These are phyloP conservation scores for Cyphomyrmex costatus DNA, from an alignment of 1,140 invertebrate species.

Conservation along the genomic window DNA sequence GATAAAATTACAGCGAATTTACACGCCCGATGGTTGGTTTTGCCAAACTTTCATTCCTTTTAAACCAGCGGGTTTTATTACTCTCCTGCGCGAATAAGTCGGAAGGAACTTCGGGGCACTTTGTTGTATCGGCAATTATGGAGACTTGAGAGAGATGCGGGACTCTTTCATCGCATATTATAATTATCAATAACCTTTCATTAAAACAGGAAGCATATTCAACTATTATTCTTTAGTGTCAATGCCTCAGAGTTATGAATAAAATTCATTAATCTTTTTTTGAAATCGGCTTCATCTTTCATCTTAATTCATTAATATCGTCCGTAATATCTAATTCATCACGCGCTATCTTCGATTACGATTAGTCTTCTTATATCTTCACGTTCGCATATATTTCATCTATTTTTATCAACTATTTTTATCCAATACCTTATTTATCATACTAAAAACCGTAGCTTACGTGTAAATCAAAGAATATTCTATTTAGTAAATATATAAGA, in stretches of 20 bases:
- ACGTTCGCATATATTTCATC: neutral
- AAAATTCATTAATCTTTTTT: conserved; percentile 49
- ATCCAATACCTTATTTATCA: neutral
- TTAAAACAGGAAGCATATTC: conserved; percentile 12
- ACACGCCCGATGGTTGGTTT: conserved; percentile 51
- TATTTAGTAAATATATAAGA: neutral
- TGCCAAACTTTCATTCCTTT: conserved; percentile 52
- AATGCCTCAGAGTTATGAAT: conserved; percentile 22
- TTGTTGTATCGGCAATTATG: conserved; percentile 25
- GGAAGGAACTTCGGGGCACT: neutral
- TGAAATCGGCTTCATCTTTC: neutral
- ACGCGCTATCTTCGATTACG: neutral
- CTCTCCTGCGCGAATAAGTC: neutral
- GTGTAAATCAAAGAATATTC: neutral
- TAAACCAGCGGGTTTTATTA: conserved; percentile 48
- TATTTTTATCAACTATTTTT: conserved; percentile 14
- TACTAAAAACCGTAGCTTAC: neutral
- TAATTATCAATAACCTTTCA: conserved; percentile 18
- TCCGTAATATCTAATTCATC: conserved; percentile 25
- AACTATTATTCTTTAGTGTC: conserved; percentile 30
- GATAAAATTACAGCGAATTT: conserved; percentile 63
- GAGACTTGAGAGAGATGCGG: neutral
- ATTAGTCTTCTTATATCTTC: conserved; percentile 1
- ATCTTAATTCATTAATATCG: conserved; percentile 40
- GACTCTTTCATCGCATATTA: neutral